Base-by-base conservation (phyloP, 92 coral and sea anemone species). In the Nematostella vectensis region DNA sequence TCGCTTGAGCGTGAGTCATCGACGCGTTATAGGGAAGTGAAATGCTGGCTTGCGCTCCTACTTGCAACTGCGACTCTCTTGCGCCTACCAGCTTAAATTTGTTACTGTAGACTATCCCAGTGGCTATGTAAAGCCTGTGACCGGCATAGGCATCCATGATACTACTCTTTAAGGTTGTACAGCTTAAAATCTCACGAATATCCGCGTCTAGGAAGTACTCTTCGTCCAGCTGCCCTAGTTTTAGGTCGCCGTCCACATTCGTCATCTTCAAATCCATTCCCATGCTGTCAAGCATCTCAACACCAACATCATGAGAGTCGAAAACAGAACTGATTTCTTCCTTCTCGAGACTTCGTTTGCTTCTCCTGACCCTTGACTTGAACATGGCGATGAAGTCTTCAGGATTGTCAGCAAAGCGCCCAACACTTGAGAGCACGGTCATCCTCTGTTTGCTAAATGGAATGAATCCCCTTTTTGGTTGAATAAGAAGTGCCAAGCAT, bases 201-300 rank as follows among this genome's bases (percentile, higher is more conserved):
- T 58, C 62, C 25, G 45, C 24, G 22, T 66, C 74, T 39, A 15
- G 1, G 23, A 36, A 20, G 30, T 68, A 65, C 15, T 74, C 80
- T 29, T 58, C 80, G 4, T 50, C 52, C 3, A 74, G 68, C 11
- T 74, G n/a, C 17, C 80, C 80, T 1, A 74, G 62, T 38, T 65
- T 65, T 11, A 66, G 53, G 22, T 74, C 80, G 0, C 80, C 74
- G 1, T 48, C 33, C 1, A 16, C 11, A 3, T 50, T 31, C 9
- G 48, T 54, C 17, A 11, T 17, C 31, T 51, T 29, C 1, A 66
- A 42, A 27, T 51, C 50, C 21, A 65, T 15, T 28, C 18, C 72
- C 9, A 17, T 22, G 9, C 19, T 4, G 47, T 59, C 63, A 2
- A 58, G 16, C 1, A 56, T 44, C 30, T 44, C 61, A 10, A 51